Conservation (phyloP, 2,113 vertebrate species). For the Sylvicapra grimmia region DNA sequence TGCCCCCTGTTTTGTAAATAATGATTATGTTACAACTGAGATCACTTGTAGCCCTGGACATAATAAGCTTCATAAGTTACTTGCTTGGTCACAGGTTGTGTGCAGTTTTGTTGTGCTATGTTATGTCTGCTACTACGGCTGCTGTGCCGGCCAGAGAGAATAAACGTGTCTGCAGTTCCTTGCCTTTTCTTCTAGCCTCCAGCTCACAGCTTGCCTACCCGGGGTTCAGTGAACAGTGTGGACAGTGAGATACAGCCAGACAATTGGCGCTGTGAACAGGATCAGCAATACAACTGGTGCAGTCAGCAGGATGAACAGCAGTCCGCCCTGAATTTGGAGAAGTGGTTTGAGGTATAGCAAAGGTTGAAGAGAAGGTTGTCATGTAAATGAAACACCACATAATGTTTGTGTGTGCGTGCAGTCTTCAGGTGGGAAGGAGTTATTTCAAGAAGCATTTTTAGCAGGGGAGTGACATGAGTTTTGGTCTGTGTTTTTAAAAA, state of each 20-base stretch:
- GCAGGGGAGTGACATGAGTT: background rate
- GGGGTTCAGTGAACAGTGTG: background rate
- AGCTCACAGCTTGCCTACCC: background rate
- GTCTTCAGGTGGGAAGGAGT: background rate
- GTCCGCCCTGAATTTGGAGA: background rate
- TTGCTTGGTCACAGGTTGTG: background rate
- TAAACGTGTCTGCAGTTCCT: background rate
- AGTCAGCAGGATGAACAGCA: background rate
- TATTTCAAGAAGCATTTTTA: background rate
- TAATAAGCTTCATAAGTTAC: background rate
- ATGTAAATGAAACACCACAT: background rate
- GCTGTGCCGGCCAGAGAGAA: background rate
- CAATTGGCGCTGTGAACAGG: accelerated
- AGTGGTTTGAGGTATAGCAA: background rate
- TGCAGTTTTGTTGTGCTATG: background rate
- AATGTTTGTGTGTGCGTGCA: background rate
- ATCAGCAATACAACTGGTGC: accelerated
- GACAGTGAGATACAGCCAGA: background rate
- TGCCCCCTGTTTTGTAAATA: background rate
- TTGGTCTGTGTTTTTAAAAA: background rate
- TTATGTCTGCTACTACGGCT: background rate
- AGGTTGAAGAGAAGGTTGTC: background rate
- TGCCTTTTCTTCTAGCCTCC: background rate
- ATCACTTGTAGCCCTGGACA: background rate
- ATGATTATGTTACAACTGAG: background rate